Percentiles rank a stretch among this genome's conserved stretches.
phyloP scores from a whole-genome alignment of 2,797 vertebrate species.

The Oreochromis mossambicus region DNA sequence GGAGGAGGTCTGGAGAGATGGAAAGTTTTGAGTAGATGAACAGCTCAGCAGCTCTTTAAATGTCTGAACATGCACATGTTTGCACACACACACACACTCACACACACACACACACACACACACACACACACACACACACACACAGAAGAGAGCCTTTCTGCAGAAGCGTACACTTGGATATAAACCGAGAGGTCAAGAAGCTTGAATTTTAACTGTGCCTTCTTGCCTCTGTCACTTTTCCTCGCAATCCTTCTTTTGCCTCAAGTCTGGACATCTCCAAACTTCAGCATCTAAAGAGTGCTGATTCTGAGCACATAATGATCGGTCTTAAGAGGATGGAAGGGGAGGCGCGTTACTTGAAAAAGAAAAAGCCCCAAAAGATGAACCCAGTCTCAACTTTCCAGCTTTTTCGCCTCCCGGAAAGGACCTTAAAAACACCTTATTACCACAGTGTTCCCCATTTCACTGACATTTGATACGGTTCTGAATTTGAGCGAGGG shows the following conservation, averaged over 20 bases:
- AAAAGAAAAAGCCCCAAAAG: slow-evolving; percentile 42
- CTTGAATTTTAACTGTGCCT: slow-evolving; percentile 46
- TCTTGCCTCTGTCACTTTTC: slow-evolving; percentile 40
- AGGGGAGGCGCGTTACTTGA: slow-evolving; percentile 15
- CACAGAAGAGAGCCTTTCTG: slow-evolving; percentile 23
- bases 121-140: neutral
- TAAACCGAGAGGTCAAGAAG: slow-evolving; percentile 55
- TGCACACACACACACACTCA: neutral
- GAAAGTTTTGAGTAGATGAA: slow-evolving; percentile 60
- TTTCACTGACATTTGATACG: slow-evolving; percentile 74
- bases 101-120: neutral
- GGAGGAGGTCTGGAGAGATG: slow-evolving; percentile 33
- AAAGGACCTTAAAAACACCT: slow-evolving; percentile 69
- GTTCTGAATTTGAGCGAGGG: slow-evolving; percentile 55
- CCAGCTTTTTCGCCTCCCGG: slow-evolving; percentile 43
- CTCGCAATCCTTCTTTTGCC: slow-evolving; percentile 20
- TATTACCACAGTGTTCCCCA: slow-evolving; percentile 55
- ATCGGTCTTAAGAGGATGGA: slow-evolving; percentile 53
- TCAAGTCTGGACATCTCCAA: slow-evolving; percentile 27
- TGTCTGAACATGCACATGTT: neutral
- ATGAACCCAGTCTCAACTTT: slow-evolving; percentile 67
- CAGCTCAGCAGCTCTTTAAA: slow-evolving; percentile 58
- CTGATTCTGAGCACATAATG: slow-evolving; percentile 69
- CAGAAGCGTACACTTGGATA: slow-evolving; percentile 42
- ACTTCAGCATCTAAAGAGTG: slow-evolving; percentile 50